phyloP scores from a whole-genome alignment of 2,888 invertebrate species.

The Steromphala cineraria region DNA sequence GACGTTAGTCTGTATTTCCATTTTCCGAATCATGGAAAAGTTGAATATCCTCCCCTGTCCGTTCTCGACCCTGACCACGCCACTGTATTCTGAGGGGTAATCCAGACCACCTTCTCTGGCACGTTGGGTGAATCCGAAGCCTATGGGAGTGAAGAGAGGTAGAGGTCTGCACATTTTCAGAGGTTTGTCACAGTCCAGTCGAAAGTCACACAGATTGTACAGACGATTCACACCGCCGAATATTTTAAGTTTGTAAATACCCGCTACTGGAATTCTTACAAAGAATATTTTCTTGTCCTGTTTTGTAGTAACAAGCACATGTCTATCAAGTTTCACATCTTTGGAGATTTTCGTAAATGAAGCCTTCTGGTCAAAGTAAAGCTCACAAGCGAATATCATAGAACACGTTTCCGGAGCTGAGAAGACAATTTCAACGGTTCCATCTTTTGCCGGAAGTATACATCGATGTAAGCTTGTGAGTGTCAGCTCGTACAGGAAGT shows the following conservation, averaged over 20 bases:
- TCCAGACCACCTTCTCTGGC: neutral
- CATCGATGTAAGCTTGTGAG: conserved; percentile 35
- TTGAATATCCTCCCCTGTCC: conserved; percentile 38
- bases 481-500: conserved; percentile 45
- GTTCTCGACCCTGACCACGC: conserved; percentile 39
- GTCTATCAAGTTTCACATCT: conserved; percentile 23
- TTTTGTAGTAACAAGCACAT: conserved; percentile 46
- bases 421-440: conserved; percentile 32
- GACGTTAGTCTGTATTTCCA: conserved; percentile 43
- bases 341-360: conserved; percentile 1
- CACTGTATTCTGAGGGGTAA: conserved; percentile 14
- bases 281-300: conserved; percentile 42
- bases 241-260: conserved; percentile 35
- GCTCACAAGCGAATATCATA: conserved; percentile 5
- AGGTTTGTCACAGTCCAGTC: conserved; percentile 5
- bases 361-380: conserved; percentile 11
- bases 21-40: conserved; percentile 38
- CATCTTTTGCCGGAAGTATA: conserved; percentile 36
- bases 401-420: neutral
- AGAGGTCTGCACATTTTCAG: neutral
- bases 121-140: conserved; percentile 12
- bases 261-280: conserved; percentile 42
- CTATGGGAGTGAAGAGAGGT: neutral
- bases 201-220: conserved; percentile 1
- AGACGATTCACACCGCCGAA: neutral